Base-by-base conservation (phyloP, 2,888 invertebrate species). In the Conistra vaccinii region DNA sequence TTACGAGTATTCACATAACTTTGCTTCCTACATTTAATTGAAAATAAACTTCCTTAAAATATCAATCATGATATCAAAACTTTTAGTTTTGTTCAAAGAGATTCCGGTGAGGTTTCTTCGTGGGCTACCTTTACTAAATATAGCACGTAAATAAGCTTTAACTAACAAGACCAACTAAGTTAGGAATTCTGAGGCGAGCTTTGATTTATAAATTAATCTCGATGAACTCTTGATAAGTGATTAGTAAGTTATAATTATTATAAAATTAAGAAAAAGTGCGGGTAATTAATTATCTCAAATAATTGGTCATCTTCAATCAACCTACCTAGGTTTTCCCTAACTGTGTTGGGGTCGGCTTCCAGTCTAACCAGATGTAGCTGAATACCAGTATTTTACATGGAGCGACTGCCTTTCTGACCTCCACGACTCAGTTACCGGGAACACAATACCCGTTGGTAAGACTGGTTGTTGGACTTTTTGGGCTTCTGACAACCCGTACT, bases 121-220 rank as follows among this genome's bases (percentile, higher is more conserved):
- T 20, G n/a, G 1, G 5, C 9, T 39, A 17, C 26, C 10, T 20
- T 20, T 42, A 62, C 39, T 26, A 17, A 26, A 20, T 39, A 35
- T 17, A 62, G 3, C 39, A 20, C 12, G 10, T 45, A 45, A 17
- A 9, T 7, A 48, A 63, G 32, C 63, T 65, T 63, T 63, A 23
- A 26, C 32, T 35, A 35, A 69, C 45, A 48, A 57, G 26, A 72
- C 20, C 23, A 32, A 26, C 14, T 26, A 35, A 48, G 6, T 57
- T 48, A 69, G 23, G 5, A 72, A 45, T 23, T 45, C 57, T 26
- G 17, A 23, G n/a, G 17, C 20, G 3, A 58, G 10, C 4, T 69
- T 69, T 35, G 23, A 39, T 58, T 48, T 29, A 45, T 68, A 39
- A 58, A 69, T 57, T 26, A 45, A 69, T 32, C 9, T 68, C 9